Evolutionary conservation across 2,113 vertebrate species (phyloP).

Genomic region (Hydrochoerus hydrochaeris): DNA sequence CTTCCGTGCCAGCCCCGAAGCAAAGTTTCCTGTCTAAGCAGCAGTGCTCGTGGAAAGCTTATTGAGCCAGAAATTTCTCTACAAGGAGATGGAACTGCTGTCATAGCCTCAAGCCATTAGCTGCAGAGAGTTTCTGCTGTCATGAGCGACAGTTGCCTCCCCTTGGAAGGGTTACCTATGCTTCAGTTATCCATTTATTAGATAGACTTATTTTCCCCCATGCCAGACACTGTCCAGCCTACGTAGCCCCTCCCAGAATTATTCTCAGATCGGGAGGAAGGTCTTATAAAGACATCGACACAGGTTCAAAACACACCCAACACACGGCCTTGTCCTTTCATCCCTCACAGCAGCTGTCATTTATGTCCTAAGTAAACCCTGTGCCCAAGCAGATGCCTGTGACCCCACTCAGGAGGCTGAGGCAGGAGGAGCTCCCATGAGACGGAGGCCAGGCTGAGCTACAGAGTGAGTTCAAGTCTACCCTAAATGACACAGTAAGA

Average conservation of each 20-base stretch:
- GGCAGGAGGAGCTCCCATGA: background rate
- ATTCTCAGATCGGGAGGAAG: background rate
- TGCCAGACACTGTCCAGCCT: too few relatives aligned
- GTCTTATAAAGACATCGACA: background rate
- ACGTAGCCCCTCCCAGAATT: background rate
- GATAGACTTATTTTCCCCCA: background rate
- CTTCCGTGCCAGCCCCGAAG: too few relatives aligned
- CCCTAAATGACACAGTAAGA: background rate
- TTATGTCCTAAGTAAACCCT: background rate
- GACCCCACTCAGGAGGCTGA: background rate
- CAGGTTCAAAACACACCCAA: background rate
- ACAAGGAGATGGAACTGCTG: background rate
- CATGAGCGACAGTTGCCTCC: background rate
- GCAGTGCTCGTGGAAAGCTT: background rate
- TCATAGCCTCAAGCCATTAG: background rate
- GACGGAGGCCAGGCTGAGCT: background rate
- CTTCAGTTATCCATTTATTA: background rate
- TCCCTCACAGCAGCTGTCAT: background rate
- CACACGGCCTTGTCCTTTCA: background rate
- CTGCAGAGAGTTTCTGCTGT: background rate
- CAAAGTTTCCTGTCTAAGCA: too few relatives aligned
- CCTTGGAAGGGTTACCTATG: background rate
- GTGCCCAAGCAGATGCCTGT: background rate
- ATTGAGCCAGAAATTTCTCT: conserved; percentile 6
- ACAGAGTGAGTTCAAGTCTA: background rate